Evolutionary conservation across 2,113 vertebrate species (phyloP).

Genomic region (Microtus pennsylvanicus): DNA sequence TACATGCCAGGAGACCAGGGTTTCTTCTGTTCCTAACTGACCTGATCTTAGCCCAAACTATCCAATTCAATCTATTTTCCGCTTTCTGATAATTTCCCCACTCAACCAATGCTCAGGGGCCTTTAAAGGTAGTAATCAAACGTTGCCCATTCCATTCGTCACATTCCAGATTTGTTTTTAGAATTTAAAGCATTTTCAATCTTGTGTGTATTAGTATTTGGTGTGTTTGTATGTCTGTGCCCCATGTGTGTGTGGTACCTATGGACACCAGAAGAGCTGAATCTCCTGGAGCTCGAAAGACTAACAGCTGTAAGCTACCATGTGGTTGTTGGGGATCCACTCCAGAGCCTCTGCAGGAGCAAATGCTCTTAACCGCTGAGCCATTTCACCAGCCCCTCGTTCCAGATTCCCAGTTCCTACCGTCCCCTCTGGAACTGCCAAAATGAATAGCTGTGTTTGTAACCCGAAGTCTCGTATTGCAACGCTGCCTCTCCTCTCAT

Average conservation of each 20-base stretch:
- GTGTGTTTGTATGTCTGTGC: background rate
- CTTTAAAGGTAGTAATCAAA: background rate
- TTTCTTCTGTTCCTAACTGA: background rate
- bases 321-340: background rate
- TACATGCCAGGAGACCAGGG: background rate
- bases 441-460: conserved; percentile 18
- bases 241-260: background rate
- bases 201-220: background rate
- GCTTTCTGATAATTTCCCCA: background rate
- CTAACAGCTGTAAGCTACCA: background rate
- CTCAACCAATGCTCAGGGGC: background rate
- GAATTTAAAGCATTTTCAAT: background rate
- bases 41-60: background rate
- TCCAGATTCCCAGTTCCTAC: background rate
- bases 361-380: background rate
- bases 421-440: background rate
- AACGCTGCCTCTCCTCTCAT: background rate
- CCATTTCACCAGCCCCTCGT: background rate
- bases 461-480: background rate
- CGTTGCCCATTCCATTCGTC: background rate
- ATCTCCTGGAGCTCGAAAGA: background rate
- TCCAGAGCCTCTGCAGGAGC: background rate
- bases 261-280: background rate
- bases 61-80: background rate
- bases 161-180: background rate